Conservation (phyloP, 2,113 vertebrate species). For the Dasyprocta punctata region DNA sequence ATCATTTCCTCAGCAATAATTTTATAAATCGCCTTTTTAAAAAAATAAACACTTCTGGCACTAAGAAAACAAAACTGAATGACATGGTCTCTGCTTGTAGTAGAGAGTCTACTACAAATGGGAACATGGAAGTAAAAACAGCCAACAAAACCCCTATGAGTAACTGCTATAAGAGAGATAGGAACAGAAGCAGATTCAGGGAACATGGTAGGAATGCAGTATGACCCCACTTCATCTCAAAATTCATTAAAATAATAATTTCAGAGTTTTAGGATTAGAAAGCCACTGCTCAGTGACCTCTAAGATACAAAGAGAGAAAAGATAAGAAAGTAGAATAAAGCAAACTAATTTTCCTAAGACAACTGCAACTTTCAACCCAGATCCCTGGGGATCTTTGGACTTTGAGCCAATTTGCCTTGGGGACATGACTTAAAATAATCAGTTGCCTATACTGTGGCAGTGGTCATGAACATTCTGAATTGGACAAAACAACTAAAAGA, state of each 20-base stretch:
- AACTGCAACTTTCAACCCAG: neutral
- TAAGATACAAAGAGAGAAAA: neutral
- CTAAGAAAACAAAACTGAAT: slow-evolving; percentile 28
- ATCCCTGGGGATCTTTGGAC: neutral
- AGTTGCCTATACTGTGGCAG: neutral
- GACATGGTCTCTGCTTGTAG: neutral
- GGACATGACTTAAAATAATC: neutral
- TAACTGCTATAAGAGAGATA: neutral
- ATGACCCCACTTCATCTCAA: neutral
- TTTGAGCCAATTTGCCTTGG: neutral
- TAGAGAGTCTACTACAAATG: neutral
- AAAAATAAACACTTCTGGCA: neutral
- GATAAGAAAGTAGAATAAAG: neutral
- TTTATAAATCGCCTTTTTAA: neutral
- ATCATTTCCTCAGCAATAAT: neutral
- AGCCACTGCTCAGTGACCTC: neutral
- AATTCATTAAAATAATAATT: neutral
- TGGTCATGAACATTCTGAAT: neutral
- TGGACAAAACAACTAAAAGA: neutral
- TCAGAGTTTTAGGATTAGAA: neutral
- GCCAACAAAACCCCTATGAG: neutral
- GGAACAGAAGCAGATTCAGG: neutral
- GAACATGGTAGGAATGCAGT: neutral
- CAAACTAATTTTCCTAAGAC: neutral
- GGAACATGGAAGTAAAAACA: neutral